Base-by-base conservation (phyloP, 1,140 invertebrate genomes). In the Orchestia grillus region DNA sequence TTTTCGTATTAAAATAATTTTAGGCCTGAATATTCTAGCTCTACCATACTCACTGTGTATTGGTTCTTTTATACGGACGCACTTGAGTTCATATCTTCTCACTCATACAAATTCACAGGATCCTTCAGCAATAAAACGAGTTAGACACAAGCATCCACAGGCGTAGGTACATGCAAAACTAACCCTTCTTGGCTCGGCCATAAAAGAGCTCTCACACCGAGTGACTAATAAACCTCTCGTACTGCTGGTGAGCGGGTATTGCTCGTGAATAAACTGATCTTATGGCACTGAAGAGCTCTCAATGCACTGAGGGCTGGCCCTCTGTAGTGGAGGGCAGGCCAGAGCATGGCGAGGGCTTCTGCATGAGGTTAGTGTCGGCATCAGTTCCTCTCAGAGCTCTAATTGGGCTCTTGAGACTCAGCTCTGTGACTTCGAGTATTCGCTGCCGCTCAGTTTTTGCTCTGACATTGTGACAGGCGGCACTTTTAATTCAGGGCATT, bases 321-420 rank as follows among this genome's bases (percentile, higher is more conserved):
- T 77, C 62, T 3, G 11, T 3, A 23, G 62, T 1, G 3, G 28
- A 77, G 62, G 62, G 62, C 28, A 77, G 62, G 6, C 62, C 28
- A 3, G 62, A 8, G 62, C 36, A 77, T 36, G 62, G 43, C 36
- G 47, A 53, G 88, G 88, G 43, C 43, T 41, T 41, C 88, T 90
- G 88, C 88, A 42, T 90, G 88, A 41, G n/a, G 88, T 90, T 90
- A 41, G 43, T 90, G 88, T 90, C 43, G 15, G 88, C 43, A 90
- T 90, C 43, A 42, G 88, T 44, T n/a, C 88, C 88, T 90, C 88
- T 41, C 28, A 43, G 36, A 90, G 88, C 88, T 90, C 88, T 90
- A 90, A 90, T 90, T 41, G 43, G 88, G 88, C 88, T 44, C 88
- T 90, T 44, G 88, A 90, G 88, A 90, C 88, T 4, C 43, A 11